A percentile compares a stretch with the other conserved stretches of the same genome.
These are phyloP conservation scores for Zosterops hypoxanthus DNA, from an alignment of 2,113 vertebrate genomes.

Conservation along the genomic window DNA sequence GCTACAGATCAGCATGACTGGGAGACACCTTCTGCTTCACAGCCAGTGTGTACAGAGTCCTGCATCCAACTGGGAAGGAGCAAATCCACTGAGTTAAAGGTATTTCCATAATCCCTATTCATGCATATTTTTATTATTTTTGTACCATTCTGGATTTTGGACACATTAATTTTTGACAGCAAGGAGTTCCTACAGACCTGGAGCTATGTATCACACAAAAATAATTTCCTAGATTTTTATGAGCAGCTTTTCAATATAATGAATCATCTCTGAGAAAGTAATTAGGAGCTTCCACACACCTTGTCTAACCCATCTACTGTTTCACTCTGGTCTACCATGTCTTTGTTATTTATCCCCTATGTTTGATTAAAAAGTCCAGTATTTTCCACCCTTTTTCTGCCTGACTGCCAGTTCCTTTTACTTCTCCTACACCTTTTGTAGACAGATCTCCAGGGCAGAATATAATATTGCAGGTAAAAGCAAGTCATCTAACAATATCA, in stretches of 20 bases:
- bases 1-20: not conserved
- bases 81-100: not conserved
- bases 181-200: not conserved
- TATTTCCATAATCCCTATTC: not conserved
- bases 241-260: not conserved
- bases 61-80: rapidly evolving
- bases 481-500: not conserved
- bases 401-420: not conserved
- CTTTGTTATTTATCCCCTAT: not conserved
- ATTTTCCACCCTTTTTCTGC: not conserved
- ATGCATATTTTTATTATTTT: not conserved
- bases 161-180: not conserved
- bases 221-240: not conserved
- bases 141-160: not conserved
- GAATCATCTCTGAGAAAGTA: not conserved
- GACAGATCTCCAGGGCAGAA: not conserved
- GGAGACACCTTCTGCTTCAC: not conserved
- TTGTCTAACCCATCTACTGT: not conserved
- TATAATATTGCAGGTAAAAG: not conserved
- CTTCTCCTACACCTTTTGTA: not conserved
- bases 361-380: not conserved
- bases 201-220: not conserved
- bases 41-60: not conserved
- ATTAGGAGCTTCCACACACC: not conserved
- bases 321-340: not conserved